Percentiles rank a stretch among this genome's conserved stretches.
These are phyloP conservation scores for Acrossocheilus wenchowensis DNA, from an alignment of 2,797 vertebrate species.

Conservation along the genomic window DNA sequence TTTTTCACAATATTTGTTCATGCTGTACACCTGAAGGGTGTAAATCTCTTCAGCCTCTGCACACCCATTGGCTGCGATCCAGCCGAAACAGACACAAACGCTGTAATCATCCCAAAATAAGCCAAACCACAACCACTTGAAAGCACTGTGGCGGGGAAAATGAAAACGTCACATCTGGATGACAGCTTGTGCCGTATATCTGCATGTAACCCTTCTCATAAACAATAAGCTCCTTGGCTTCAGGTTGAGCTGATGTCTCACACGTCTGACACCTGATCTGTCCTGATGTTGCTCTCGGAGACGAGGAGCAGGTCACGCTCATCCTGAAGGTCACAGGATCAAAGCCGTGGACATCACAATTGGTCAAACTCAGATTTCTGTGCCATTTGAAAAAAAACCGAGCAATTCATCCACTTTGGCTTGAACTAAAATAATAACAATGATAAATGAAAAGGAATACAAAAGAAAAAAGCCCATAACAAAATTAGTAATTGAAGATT, in stretches of 20 bases:
- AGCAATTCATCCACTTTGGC: neutral
- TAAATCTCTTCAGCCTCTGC: neutral
- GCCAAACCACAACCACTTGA: slow-evolving; percentile 4
- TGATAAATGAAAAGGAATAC: neutral
- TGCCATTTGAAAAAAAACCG: neutral
- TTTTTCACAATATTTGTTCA: neutral
- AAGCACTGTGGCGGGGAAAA: neutral
- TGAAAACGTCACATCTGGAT: slow-evolving; percentile 16
- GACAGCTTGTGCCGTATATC: slow-evolving; percentile 4
- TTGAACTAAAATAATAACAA: too few relatives aligned
- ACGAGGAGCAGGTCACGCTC: neutral
- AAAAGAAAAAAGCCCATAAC: neutral
- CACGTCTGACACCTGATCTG: neutral
- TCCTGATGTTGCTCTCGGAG: neutral
- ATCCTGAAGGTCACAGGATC: neutral
- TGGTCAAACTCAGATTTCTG: neutral
- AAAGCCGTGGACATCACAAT: neutral
- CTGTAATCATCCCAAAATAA: slow-evolving; percentile 18
- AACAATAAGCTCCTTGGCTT: neutral
- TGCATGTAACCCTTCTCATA: neutral
- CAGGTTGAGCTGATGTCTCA: neutral
- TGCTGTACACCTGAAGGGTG: neutral
- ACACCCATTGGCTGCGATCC: neutral
- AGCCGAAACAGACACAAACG: slow-evolving; percentile 3
- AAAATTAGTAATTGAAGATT: too few relatives aligned